These are phyloP conservation scores for Gopherus flavomarginatus DNA, from an alignment of 2,113 vertebrate species.

Conservation along the genomic window DNA sequence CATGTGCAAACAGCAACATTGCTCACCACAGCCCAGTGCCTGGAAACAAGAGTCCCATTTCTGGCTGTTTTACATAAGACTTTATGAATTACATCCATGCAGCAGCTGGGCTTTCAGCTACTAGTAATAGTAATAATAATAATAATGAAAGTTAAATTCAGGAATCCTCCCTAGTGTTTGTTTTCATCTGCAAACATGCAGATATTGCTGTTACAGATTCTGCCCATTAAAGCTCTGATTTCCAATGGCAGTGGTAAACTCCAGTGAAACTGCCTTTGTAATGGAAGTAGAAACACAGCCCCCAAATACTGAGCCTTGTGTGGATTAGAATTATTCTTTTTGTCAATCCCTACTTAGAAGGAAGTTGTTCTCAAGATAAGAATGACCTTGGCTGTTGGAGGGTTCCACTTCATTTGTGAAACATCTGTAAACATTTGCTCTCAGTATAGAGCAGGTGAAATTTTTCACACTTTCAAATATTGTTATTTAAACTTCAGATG, in stretches of 20 bases:
- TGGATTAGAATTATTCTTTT: neutral
- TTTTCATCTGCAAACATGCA: neutral
- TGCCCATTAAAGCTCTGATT: neutral
- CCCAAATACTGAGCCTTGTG: too few species aligned
- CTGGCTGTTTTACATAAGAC: neutral
- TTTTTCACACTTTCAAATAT: neutral
- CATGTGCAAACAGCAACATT: neutral
- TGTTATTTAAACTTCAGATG: neutral
- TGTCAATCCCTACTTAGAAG: neutral
- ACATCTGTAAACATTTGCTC: neutral
- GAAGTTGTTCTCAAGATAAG: neutral
- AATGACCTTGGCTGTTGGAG: neutral
- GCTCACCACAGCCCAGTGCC: neutral
- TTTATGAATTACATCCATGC: neutral
- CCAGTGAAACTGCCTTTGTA: neutral
- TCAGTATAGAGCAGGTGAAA: rapidly evolving
- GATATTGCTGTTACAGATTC: neutral
- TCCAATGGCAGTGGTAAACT: neutral
- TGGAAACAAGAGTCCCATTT: neutral
- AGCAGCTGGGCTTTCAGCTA: neutral
- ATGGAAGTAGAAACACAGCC: neutral
- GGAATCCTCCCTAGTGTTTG: neutral
- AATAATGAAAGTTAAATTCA: neutral
- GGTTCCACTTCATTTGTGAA: neutral
- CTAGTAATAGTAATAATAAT: neutral